phyloP scores from a whole-genome alignment of 64 coral and sea anemone species.

The Cladopsammia gracilis region DNA sequence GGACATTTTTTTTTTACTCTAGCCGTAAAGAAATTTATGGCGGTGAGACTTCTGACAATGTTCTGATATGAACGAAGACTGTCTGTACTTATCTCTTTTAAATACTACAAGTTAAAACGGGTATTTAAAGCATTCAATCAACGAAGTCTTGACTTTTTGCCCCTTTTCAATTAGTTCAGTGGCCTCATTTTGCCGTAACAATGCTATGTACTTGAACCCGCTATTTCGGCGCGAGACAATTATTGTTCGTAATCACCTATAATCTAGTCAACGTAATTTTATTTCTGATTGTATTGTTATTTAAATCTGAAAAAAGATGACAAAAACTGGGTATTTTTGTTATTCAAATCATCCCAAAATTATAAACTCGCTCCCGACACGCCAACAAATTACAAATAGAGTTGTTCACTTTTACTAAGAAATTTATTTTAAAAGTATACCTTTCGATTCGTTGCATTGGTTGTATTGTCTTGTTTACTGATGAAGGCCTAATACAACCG shows the following conservation, averaged over 20 bases:
- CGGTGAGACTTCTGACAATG: too few species aligned
- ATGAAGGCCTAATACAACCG: neutral
- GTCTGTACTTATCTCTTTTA: too few species aligned
- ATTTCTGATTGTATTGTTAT: conserved; percentile 21
- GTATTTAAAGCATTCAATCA: too few species aligned
- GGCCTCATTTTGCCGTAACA: neutral
- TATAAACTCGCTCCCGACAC: too few species aligned
- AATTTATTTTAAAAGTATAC: neutral
- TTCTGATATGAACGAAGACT: too few species aligned
- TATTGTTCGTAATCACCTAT: neutral
- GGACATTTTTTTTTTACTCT: too few species aligned
- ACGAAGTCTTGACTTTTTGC: neutral
- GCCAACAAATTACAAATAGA: neutral
- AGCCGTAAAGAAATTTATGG: too few species aligned
- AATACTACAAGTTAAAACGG: too few species aligned
- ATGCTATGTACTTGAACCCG: neutral
- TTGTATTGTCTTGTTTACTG: neutral
- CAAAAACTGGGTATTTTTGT: neutral
- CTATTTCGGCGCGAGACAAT: neutral
- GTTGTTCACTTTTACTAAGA: neutral
- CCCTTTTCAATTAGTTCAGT: neutral
- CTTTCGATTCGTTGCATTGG: neutral
- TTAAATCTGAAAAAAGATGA: neutral
- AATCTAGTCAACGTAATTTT: neutral
- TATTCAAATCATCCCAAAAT: neutral